Evolutionary conservation across 2,113 vertebrate species (phyloP).

Genomic region (Elaphurus davidianus): DNA sequence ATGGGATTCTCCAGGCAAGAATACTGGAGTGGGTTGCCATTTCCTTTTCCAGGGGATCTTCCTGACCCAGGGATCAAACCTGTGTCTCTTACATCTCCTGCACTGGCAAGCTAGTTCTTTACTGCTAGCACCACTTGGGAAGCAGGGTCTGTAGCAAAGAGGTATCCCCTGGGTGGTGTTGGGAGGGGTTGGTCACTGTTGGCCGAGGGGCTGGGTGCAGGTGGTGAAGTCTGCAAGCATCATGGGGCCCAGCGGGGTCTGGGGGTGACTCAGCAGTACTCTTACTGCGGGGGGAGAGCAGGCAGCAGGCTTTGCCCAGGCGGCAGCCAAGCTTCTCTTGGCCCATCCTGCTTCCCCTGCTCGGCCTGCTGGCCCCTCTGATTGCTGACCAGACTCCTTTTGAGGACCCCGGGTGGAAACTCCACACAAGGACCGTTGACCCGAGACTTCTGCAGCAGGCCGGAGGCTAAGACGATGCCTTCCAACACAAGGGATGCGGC

Average conservation of each 20-base stretch:
- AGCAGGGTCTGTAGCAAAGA: not conserved
- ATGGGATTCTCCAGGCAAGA: not conserved
- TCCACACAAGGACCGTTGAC: rapidly evolving
- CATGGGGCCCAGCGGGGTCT: not conserved
- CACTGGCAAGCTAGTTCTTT: not conserved
- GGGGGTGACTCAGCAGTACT: rapidly evolving
- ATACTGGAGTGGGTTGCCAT: not conserved
- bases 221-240: not conserved
- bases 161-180: rapidly evolving
- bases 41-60: not conserved
- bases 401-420: not conserved
- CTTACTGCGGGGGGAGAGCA: not conserved
- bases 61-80: not conserved
- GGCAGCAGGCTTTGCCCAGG: not conserved
- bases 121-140: not conserved
- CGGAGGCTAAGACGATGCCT: rapidly evolving
- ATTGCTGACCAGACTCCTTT: not conserved
- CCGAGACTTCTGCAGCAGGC: not conserved
- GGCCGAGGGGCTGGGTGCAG: not conserved
- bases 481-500: rapidly evolving
- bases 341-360: rapidly evolving
- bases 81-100: not conserved
- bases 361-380: not conserved
- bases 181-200: not conserved
- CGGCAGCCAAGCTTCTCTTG: rapidly evolving